Evolutionary conservation across 2,888 invertebrate species (phyloP).

Genomic region (Microplitis manilae): DNA sequence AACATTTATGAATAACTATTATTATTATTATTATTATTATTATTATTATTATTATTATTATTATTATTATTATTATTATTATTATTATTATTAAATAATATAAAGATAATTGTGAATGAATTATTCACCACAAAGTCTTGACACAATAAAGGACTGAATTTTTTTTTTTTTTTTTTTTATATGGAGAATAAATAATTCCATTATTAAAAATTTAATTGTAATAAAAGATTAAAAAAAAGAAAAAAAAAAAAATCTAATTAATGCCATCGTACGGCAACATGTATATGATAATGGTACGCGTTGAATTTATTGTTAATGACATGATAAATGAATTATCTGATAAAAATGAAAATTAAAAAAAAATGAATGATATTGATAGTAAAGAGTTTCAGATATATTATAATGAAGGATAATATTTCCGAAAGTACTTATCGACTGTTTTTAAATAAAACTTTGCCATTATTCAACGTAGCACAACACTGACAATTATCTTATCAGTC

Average conservation of each 20-base stretch:
- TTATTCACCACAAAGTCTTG: conserved; percentile 58
- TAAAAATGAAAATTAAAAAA: conserved; percentile 47
- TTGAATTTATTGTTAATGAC: conserved; percentile 64
- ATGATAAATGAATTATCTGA: conserved; percentile 57
- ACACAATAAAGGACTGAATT: conserved; percentile 52
- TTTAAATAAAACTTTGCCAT: conserved; percentile 64
- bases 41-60: too few species aligned
- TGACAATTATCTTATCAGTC: conserved; percentile 41
- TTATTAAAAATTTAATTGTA: conserved; percentile 49
- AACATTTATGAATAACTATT: conserved; percentile 9
- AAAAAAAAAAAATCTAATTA: conserved; percentile 52
- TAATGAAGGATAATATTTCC: conserved; percentile 55
- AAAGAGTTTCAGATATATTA: conserved; percentile 63
- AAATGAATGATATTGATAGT: conserved; percentile 51
- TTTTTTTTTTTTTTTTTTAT: conserved; percentile 47
- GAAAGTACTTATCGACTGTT: conserved; percentile 71
- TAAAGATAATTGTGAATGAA: conserved; percentile 53
- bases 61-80: conserved; percentile 23
- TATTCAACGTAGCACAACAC: conserved; percentile 58
- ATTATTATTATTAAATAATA: conserved; percentile 27
- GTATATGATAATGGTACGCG: conserved; percentile 60
- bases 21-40: conserved; percentile 31
- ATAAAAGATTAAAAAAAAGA: conserved; percentile 44
- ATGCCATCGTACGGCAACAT: conserved; percentile 68
- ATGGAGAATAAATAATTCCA: conserved; percentile 57